These are phyloP conservation scores for Heliconius himera DNA, from an alignment of 1,140 invertebrate genomes.

Conservation along the genomic window DNA sequence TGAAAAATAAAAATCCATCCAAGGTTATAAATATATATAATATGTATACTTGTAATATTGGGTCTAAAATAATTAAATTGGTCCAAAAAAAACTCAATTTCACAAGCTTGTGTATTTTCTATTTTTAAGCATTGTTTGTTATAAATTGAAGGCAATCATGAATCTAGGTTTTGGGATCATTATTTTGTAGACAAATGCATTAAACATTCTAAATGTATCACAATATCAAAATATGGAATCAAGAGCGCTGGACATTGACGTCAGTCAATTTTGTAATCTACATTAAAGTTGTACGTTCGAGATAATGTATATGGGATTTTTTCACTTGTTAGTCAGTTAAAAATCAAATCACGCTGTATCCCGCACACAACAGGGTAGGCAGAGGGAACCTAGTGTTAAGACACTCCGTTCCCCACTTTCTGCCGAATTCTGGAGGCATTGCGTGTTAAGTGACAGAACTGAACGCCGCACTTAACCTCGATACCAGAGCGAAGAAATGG, in stretches of 20 bases:
- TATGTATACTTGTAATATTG: neutral
- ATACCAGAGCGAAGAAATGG: no score
- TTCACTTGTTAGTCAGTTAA: neutral
- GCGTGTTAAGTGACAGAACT: no score
- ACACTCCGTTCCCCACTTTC: no score
- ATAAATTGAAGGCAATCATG: neutral
- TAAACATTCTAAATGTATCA: constrained; percentile 53
- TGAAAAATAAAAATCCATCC: neutral
- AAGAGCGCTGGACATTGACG: constrained; percentile 47
- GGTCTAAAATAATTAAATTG: neutral
- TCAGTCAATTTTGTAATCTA: constrained; percentile 10
- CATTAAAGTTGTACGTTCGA: neutral
- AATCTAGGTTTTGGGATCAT: constrained; percentile 74
- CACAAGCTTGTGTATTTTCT: neutral
- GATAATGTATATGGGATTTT: neutral
- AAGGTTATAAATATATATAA: no score
- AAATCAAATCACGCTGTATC: no score
- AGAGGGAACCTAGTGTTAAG: no score
- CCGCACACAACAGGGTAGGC: no score
- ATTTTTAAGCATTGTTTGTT: neutral
- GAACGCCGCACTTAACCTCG: no score
- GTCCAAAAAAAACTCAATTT: neutral
- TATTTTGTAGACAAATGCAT: constrained; percentile 63
- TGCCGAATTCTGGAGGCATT: no score
- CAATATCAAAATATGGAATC: constrained; percentile 62